A percentile compares a stretch with the other conserved stretches of the same genome.
Conservation (phyloP, 1,140 invertebrate species). For the Pseudomyrmex gracilis region DNA sequence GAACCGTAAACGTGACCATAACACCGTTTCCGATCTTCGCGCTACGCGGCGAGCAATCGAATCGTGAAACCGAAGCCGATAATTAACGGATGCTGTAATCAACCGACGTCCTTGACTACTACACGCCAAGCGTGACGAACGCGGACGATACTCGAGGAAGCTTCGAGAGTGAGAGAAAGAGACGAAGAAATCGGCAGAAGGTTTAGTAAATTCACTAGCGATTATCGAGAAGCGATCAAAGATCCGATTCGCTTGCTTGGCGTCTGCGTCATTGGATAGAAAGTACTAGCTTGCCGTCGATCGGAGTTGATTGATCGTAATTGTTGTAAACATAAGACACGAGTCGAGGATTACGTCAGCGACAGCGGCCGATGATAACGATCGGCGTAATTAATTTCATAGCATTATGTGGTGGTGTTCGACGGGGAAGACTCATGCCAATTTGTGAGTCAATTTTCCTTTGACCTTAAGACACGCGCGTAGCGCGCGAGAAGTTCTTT, state of each 20-base stretch:
- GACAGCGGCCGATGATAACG: slow-evolving; percentile 56
- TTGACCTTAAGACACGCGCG: slow-evolving; percentile 1
- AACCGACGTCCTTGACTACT: slow-evolving; percentile 34
- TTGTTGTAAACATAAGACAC: slow-evolving; percentile 56
- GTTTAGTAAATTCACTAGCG: slow-evolving; percentile 18
- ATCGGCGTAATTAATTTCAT: slow-evolving; percentile 66
- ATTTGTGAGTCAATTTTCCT: slow-evolving; percentile 26
- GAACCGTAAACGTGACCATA: slow-evolving; percentile 41
- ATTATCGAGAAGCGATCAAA: slow-evolving; percentile 43
- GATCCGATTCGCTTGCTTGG: slow-evolving; percentile 15
- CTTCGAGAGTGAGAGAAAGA: no score
- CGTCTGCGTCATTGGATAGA: slow-evolving; percentile 52
- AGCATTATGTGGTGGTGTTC: neutral
- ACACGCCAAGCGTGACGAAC: slow-evolving; percentile 14
- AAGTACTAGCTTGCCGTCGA: slow-evolving; percentile 46
- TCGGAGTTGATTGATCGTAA: slow-evolving; percentile 55
- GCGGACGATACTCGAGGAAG: neutral
- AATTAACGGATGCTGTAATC: slow-evolving; percentile 53
- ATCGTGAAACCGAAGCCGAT: slow-evolving; percentile 34
- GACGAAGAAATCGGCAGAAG: slow-evolving; percentile 19
- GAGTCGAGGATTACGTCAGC: slow-evolving; percentile 65
- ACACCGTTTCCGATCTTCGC: slow-evolving; percentile 21
- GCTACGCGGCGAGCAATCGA: slow-evolving; percentile 39
- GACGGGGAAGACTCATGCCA: slow-evolving; percentile 11
- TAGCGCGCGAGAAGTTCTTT: neutral